A percentile compares a stretch with the other conserved stretches of the same genome.
Evolutionary conservation across 2,113 vertebrate species (phyloP).

Genomic region (Zosterops hypoxanthus): DNA sequence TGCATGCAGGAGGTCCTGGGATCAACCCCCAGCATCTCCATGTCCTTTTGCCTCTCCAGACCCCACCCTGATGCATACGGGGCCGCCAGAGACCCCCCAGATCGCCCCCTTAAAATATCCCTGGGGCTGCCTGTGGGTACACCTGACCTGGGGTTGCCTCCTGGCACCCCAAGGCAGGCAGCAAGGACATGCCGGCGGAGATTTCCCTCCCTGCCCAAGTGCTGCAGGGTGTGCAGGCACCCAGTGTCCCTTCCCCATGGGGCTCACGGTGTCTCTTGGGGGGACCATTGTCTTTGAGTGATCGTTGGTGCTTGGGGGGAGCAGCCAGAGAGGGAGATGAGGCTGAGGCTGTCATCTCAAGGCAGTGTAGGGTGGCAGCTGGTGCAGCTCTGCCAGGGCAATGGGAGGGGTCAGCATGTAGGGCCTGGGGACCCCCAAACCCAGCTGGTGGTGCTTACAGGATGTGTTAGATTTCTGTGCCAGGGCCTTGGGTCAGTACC

Average conservation of each 20-base stretch:
- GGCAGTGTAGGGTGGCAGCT: not conserved
- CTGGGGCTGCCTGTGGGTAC: fast-evolving
- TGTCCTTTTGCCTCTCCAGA: too few species aligned
- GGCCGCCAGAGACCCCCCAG: fast-evolving
- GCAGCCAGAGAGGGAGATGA: not conserved
- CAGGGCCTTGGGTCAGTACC: not conserved
- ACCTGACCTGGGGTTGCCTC: fast-evolving
- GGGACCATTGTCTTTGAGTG: too few species aligned
- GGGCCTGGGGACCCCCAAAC: not conserved
- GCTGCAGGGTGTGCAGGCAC: too few species aligned
- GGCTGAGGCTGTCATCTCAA: not conserved
- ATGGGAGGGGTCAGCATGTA: fast-evolving
- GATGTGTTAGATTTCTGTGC: not conserved
- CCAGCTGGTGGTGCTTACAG: too few species aligned
- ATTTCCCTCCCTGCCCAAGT: too few species aligned
- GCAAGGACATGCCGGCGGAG: too few species aligned
- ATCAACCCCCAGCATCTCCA: too few species aligned
- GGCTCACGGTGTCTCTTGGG: fast-evolving
- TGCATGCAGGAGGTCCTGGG: not conserved
- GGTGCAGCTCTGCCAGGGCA: not conserved
- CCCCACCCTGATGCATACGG: fast-evolving
- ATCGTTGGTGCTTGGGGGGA: not conserved
- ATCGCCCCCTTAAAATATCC: not conserved
- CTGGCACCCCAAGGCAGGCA: too few species aligned
- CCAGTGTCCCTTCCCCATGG: too few species aligned